Base-by-base conservation (phyloP, 2,888 invertebrate species). In the Cataglyphis rosenhaueri region DNA sequence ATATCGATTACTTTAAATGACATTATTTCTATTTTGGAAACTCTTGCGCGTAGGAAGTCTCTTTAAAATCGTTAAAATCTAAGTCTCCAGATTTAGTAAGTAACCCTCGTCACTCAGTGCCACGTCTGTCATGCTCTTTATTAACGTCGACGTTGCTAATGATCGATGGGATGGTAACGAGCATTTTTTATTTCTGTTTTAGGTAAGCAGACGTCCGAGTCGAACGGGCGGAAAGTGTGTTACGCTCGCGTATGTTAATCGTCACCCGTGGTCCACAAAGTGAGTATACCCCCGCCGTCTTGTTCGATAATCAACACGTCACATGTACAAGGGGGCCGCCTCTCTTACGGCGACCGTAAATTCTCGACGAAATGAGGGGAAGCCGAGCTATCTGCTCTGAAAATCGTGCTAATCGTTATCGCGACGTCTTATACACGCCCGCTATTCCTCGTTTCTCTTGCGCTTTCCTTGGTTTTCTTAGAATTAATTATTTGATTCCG, bases 181-280 rank as follows among this genome's bases (percentile, higher is more conserved):
- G 88, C 86, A 75, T 62, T 84, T 87, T 85, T 88, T 91, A 86
- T 92, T 91, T 91, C 85, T 90, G 89, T 92, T 92, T 86, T 89
- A 92, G 91, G 91, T 92, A 92, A 92, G 92, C 87, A 87, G 85
- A 70, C 79, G 10, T 66, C 18, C 48, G 35, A 59, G 70, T 61
- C 21, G 25, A 57, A 65, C 73, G 66, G 73, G 81, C 81, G 61
- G 44, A 61, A 75, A 52, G n/a, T 70, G 32, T 44, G n/a, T 52
- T n/a, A 52, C 52, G 70, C 18, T 70, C 44, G 44, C 65, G 9
- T 57, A 68, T 48, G 78, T 61, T 61, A 79, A 18, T 59, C 65
- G 61, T 61, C 61, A 41, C 44, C 52, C 52, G 32, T 52, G 75
- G 70, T 68, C 48, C 64, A 52, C n/a, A 52, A 70, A 79, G 81